phyloP scores from a whole-genome alignment of 2,888 invertebrate genomes.

The Drosophila falleni region DNA sequence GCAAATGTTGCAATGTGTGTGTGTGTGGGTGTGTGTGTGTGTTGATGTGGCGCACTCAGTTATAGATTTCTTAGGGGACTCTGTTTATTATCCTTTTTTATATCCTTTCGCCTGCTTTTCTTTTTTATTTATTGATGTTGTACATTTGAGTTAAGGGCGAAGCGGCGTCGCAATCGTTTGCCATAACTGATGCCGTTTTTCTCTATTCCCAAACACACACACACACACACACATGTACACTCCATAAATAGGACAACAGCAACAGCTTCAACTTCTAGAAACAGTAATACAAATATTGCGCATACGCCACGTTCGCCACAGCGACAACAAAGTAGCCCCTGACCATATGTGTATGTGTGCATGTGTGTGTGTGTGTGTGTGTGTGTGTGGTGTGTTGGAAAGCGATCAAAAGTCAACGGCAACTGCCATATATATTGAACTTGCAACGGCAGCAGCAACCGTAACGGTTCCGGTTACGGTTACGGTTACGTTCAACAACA shows the following conservation, averaged over 20 bases:
- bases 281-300: conserved; percentile 77
- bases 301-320: conserved; percentile 70
- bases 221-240: conserved; percentile 8
- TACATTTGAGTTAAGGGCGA: conserved; percentile 79
- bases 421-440: conserved; percentile 69
- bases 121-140: conserved; percentile 80
- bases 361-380: conserved; percentile 4
- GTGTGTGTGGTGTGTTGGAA: conserved; percentile 33
- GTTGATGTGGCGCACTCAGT: conserved; percentile 73
- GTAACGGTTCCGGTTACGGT: conserved; percentile 70
- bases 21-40: conserved; percentile 49
- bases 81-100: conserved; percentile 81
- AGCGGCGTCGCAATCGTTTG: conserved; percentile 78
- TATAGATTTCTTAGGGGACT: conserved; percentile 79
- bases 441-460: conserved; percentile 45
- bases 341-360: conserved; percentile 48
- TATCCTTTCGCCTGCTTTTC: conserved; percentile 71
- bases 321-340: conserved; percentile 63
- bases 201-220: conserved; percentile 29
- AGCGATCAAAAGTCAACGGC: conserved; percentile 77
- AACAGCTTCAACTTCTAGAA: conserved; percentile 22
- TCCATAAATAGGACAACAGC: conserved; percentile 60
- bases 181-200: conserved; percentile 79
- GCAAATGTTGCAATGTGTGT: conserved; percentile 47
- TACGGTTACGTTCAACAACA: conserved; percentile 52